Evolutionary conservation across 2,888 invertebrate genomes (phyloP), one percentile per base, ranked within the genome.

Genomic region (Cataglyphis altisquamis): DNA sequence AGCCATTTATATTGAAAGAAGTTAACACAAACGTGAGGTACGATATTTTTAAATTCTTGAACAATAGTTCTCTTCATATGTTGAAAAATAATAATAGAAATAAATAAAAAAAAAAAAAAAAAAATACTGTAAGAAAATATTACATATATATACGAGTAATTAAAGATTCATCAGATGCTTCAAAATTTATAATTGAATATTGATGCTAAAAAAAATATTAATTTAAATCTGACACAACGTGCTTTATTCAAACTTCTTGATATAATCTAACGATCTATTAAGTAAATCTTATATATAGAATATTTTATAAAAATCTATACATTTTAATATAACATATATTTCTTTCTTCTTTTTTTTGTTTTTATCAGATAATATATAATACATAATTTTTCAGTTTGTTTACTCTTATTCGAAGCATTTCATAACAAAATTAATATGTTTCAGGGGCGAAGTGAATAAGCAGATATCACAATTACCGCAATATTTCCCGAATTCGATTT

Each of bases 401-500:
- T 5, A 41, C 21, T 25, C 32, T 52, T 63, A 63, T 29, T 60
- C 1, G 15, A 9, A n/a, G 18, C 9, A 36, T n/a, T 12, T 75
- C 10, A 32, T 21, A 2, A 39, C 8, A 12, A 77, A 39, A 3
- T 52, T 57, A 15, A 12, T 3, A 63, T 36, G 64, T 91, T 90
- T 41, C 80, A 96, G 97, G 88, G 96, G 95, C 1, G 97, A 97
- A 93, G 96, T 98, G 0, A 97, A 98, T 93, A 96, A 96, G 18
- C 96, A 97, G 93, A 96, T 98, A 39, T 96, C 96, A 25, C 96
- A 97, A 90, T 92, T 97, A 18, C 96, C 97, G 18, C 97, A 97
- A 91, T 96, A 96, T 82, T 97, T 98, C 91, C 98, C 98, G 0
- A 98, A 98, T 93, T 98, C 98, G 0, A 97, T 98, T 90, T 97